phyloP scores from a whole-genome alignment of 1,140 invertebrate genomes.

The Atta colombica region DNA sequence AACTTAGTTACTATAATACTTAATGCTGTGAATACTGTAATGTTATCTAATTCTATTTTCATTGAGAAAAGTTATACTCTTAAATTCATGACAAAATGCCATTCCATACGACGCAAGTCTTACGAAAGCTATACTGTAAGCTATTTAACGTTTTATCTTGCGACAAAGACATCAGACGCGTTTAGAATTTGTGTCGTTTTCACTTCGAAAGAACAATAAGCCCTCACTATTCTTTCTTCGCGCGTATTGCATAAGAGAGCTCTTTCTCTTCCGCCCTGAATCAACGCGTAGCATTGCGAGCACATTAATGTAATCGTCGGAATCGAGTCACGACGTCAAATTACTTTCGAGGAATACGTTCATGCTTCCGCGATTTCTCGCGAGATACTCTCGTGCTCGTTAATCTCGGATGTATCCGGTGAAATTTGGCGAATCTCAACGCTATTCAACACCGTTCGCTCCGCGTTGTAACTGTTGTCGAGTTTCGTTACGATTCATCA shows the following conservation, averaged over 20 bases:
- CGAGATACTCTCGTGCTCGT: conserved; percentile 45
- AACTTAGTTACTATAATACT: conserved; percentile 8
- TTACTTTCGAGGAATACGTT: conserved; percentile 53
- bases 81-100: background rate
- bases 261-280: conserved; percentile 54
- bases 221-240: conserved; percentile 15
- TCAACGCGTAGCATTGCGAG: conserved; percentile 32
- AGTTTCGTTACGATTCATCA: conserved; percentile 62
- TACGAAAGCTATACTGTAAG: conserved; percentile 21
- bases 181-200: conserved; percentile 35
- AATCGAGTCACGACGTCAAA: conserved; percentile 49
- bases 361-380: conserved; percentile 59
- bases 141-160: conserved; percentile 36
- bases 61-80: background rate
- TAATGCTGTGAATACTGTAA: background rate
- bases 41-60: background rate
- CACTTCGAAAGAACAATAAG: conserved; percentile 47
- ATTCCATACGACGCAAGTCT: background rate
- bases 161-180: background rate
- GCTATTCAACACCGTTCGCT: conserved; percentile 32
- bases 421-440: conserved; percentile 58
- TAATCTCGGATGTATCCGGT: conserved; percentile 61
- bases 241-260: conserved; percentile 30
- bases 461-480: conserved; percentile 38
- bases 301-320: conserved; percentile 49